phyloP scores from a whole-genome alignment of 2,113 vertebrate species.

The Oxyura jamaicensis region DNA sequence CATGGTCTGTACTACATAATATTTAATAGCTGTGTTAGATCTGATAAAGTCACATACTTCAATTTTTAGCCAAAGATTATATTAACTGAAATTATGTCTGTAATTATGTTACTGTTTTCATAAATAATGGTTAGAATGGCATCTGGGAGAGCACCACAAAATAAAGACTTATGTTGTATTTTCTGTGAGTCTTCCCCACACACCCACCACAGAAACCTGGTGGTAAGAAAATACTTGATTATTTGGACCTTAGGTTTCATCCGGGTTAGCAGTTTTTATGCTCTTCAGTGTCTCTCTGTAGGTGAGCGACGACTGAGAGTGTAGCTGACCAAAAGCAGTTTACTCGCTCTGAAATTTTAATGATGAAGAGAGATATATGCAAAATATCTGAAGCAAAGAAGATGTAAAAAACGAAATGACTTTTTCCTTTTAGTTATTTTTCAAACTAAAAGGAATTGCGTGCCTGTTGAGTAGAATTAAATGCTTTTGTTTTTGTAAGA shows the following conservation, averaged over 20 bases:
- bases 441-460: slow-evolving; percentile 41
- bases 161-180: not conserved
- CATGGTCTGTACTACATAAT: not conserved
- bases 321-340: not conserved
- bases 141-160: not conserved
- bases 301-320: not conserved
- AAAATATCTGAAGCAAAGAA: not conserved
- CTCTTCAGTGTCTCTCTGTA: not conserved
- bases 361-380: not conserved
- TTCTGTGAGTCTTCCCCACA: not conserved
- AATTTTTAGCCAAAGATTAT: not conserved
- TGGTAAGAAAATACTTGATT: not conserved
- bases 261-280: not conserved
- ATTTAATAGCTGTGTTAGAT: not conserved
- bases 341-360: not conserved
- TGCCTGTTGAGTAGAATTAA: slow-evolving; percentile 16
- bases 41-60: not conserved
- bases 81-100: not conserved
- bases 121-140: not conserved
- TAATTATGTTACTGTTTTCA: not conserved
- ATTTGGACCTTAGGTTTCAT: not conserved
- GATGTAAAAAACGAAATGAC: slow-evolving; percentile 32
- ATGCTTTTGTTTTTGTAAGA: slow-evolving; percentile 21
- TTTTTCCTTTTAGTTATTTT: slow-evolving; percentile 53
- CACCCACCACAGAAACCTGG: not conserved